Base-by-base conservation (phyloP, 2,113 vertebrate species). In the Hyperopisus bebe region DNA sequence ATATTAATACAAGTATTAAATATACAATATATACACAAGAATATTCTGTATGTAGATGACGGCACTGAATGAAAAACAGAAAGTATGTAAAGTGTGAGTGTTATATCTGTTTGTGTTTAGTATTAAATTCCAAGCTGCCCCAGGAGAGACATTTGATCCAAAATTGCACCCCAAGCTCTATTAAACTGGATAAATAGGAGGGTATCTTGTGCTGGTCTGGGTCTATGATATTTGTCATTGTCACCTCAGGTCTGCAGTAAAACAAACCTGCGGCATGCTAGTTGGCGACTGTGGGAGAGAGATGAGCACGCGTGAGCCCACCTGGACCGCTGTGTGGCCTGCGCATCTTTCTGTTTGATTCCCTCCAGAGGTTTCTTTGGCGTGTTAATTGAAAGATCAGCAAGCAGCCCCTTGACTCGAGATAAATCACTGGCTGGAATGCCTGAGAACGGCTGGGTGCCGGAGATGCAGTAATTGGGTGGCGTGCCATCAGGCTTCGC, bases 161-260 rank as follows among this genome's bases (percentile, higher is more conserved):
- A 42, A 88, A 88, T 62, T 88, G 39, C 87, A 88, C 35, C 55
- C 35, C 87, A 27, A 9, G 87, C 87, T 89, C 66, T 51, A 31
- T 77, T 50, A 80, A 80, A 19, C 31, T 42, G 13, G 47, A 70
- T 80, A 44, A 89, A 77, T 94, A 94, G 95, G 94, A 94, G 94
- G 95, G 96, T 96, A 95, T 96, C 94, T 96, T 94, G 95, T 96
- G 96, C 96, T 96, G 96, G 96, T 95, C 93, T 95, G 95, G 95
- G 92, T 96, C 95, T 96, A 94, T 94, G 95, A 86, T 96, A 96
- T 97, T 96, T 97, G 95, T 97, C 96, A 97, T 95, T 95, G 96
- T 96, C 95, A 96, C 96, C 96, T 95, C 95, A 95, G 95, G 96
- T 96, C 95, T 95, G 94, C 94, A 88, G 95, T 95, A 96, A 96